phyloP scores from a whole-genome alignment of 2,888 invertebrate genomes.

The Thera obeliscata region DNA sequence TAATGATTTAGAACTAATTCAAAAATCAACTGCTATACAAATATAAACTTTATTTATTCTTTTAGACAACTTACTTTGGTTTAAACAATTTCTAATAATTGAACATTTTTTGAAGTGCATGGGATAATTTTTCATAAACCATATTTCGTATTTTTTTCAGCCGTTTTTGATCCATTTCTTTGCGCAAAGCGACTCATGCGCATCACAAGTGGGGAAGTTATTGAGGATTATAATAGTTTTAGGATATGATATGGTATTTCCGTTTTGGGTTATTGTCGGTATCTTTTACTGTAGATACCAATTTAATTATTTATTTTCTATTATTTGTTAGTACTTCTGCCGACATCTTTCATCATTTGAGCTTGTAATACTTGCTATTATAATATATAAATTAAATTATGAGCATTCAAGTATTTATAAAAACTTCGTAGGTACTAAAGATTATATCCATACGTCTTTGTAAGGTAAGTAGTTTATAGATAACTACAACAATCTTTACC shows the following conservation, averaged over 20 bases:
- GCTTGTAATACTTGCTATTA: neutral
- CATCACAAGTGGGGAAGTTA: slow-evolving; percentile 61
- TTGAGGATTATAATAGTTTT: slow-evolving; percentile 58
- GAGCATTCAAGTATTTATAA: neutral
- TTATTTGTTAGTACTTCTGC: slow-evolving; percentile 37
- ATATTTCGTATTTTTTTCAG: slow-evolving; percentile 47
- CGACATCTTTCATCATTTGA: slow-evolving; percentile 20
- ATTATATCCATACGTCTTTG: too few relatives aligned
- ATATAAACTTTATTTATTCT: slow-evolving; percentile 14
- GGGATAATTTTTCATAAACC: slow-evolving; percentile 34
- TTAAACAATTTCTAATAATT: neutral
- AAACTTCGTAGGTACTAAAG: too few relatives aligned
- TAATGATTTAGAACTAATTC: slow-evolving; percentile 77
- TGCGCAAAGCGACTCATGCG: slow-evolving; percentile 74
- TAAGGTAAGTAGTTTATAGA: too few relatives aligned
- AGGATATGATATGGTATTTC: slow-evolving; percentile 77
- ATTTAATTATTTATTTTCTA: slow-evolving; percentile 64
- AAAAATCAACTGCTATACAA: slow-evolving; percentile 3
- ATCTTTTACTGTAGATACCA: slow-evolving; percentile 48
- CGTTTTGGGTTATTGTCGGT: slow-evolving; percentile 66
- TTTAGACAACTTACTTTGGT: slow-evolving; percentile 6
- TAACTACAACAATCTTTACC: too few relatives aligned
- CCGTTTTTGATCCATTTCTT: slow-evolving; percentile 60
- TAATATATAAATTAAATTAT: neutral
- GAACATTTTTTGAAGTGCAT: slow-evolving; percentile 28